phyloP scores from a whole-genome alignment of 1,140 invertebrate species.

The Dinoponera quadriceps region DNA sequence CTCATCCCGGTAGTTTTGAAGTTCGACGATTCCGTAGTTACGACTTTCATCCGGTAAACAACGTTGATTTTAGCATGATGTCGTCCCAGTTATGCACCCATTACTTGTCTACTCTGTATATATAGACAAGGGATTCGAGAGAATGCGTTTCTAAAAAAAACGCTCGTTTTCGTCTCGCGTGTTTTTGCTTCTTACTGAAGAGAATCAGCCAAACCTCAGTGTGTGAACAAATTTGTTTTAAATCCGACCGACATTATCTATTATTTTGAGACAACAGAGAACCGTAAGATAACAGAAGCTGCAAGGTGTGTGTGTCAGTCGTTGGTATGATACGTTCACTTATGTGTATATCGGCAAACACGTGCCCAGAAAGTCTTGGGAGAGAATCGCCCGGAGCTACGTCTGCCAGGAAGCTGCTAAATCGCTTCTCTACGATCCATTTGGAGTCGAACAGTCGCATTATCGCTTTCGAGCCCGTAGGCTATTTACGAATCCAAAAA shows the following conservation, averaged over 20 bases:
- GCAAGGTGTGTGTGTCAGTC: conserved; percentile 29
- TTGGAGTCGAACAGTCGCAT: conserved; percentile 54
- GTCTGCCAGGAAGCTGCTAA: conserved; percentile 63
- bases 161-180: background rate
- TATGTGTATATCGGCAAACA: conserved; percentile 58
- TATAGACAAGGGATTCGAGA: conserved; percentile 3
- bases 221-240: conserved; percentile 3
- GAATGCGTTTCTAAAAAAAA: conserved; percentile 29
- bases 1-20: conserved; percentile 42
- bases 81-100: conserved; percentile 14
- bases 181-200: background rate
- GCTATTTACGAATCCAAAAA: conserved; percentile 54
- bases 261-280: conserved; percentile 18
- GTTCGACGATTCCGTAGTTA: conserved; percentile 45
- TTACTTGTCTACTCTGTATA: conserved; percentile 1
- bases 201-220: background rate
- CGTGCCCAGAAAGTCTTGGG: conserved; percentile 49
- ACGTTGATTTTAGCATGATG: conserved; percentile 53
- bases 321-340: conserved; percentile 40
- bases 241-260: conserved; percentile 9
- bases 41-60: conserved; percentile 58
- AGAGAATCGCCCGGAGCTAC: conserved; percentile 50
- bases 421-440: conserved; percentile 66
- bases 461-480: conserved; percentile 54
- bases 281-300: conserved; percentile 38